Evolutionary conservation across 2,888 invertebrate genomes (phyloP).

Genomic region (Chaetoderma sp.): DNA sequence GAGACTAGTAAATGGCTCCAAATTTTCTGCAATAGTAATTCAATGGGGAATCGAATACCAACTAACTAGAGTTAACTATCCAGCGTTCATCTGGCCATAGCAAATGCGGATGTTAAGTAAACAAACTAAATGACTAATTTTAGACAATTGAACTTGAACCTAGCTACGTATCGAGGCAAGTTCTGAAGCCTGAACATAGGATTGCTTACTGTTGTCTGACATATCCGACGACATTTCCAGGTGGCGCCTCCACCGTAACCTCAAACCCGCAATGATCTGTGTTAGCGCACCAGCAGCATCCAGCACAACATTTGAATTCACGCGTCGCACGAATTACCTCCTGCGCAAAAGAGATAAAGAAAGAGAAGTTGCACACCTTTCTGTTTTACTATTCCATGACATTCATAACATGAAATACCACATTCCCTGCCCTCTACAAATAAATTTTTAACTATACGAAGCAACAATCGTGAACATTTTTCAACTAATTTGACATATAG

Average conservation of each 20-base stretch:
- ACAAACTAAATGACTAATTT: too few species aligned
- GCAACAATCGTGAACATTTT: too few species aligned
- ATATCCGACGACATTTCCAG: constrained; percentile 59
- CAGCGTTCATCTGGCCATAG: too few species aligned
- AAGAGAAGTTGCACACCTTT: too few species aligned
- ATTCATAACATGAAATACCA: not conserved
- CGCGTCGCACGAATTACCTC: constrained; percentile 62
- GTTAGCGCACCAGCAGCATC: constrained; percentile 61
- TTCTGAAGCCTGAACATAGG: not conserved
- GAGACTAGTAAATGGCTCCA: too few species aligned
- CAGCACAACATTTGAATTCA: constrained; percentile 64
- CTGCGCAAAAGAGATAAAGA: constrained; percentile 36
- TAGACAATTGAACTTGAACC: not conserved
- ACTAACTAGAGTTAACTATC: too few species aligned
- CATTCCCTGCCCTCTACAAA: not conserved
- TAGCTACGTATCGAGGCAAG: not conserved
- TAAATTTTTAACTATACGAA: not conserved
- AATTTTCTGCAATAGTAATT: too few species aligned
- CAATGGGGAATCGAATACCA: too few species aligned
- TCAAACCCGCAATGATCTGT: constrained; percentile 52
- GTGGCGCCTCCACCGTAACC: constrained; percentile 61
- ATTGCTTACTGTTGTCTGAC: constrained; percentile 60
- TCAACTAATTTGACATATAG: too few species aligned
- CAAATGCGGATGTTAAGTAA: too few species aligned
- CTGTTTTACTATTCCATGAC: too few species aligned